A percentile compares a stretch with the other conserved stretches of the same genome.
phyloP scores from a whole-genome alignment of 2,888 invertebrate genomes.

The Blomia tropicalis region DNA sequence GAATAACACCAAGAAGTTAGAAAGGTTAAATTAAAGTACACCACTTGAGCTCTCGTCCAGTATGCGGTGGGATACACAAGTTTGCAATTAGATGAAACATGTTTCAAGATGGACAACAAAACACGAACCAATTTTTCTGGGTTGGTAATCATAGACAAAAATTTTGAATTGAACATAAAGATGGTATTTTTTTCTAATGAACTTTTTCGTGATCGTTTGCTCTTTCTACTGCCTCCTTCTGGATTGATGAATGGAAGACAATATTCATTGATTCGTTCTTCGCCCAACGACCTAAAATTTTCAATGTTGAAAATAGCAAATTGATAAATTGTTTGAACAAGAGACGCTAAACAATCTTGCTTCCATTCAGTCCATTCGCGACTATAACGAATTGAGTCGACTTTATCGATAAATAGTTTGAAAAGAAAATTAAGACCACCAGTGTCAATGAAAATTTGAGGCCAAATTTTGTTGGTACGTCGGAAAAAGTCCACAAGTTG shows the following conservation, averaged over 20 bases:
- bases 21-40: slow-evolving; percentile 78
- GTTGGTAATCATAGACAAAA: slow-evolving; percentile 61
- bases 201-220: slow-evolving; percentile 36
- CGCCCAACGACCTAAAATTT: slow-evolving; percentile 20
- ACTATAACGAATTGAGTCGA: slow-evolving; percentile 37
- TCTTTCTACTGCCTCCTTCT: slow-evolving; percentile 19
- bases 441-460: slow-evolving; percentile 61
- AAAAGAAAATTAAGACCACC: slow-evolving; percentile 74
- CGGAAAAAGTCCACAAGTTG: slow-evolving; percentile 69
- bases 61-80: slow-evolving; percentile 76
- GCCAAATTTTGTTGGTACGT: slow-evolving; percentile 44
- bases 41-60: slow-evolving; percentile 78
- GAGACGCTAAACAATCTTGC: slow-evolving; percentile 74
- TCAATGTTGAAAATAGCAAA: slow-evolving; percentile 40
- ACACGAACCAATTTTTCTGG: slow-evolving; percentile 65
- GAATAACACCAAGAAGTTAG: slow-evolving; percentile 84
- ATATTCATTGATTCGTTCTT: slow-evolving; percentile 31
- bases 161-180: slow-evolving; percentile 49
- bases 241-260: not conserved
- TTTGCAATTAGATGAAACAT: slow-evolving; percentile 56
- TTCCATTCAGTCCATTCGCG: slow-evolving; percentile 55
- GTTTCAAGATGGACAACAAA: slow-evolving; percentile 67
- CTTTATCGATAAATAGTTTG: slow-evolving; percentile 73
- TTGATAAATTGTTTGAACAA: slow-evolving; percentile 67
- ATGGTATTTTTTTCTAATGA: slow-evolving; percentile 50